Evolutionary conservation across 92 coral and sea anemone genomes (phyloP).

Genomic region (Actinernus sp.): DNA sequence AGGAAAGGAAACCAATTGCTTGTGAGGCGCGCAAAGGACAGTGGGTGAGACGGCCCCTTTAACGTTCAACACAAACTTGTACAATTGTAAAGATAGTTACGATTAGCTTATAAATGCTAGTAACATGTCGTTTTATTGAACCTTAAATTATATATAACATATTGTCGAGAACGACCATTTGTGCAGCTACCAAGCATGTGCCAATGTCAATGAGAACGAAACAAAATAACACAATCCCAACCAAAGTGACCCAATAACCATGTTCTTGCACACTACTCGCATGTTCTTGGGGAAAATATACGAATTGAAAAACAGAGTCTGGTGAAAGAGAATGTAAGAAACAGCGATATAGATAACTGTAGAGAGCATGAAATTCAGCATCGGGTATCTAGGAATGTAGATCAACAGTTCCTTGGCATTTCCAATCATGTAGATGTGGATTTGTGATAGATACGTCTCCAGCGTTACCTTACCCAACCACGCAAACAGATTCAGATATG

Average conservation of each 20-base stretch:
- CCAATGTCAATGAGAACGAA: constrained; percentile 75
- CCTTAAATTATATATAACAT: too few relatives aligned
- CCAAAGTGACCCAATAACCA: constrained; percentile 64
- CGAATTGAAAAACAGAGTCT: constrained; percentile 92
- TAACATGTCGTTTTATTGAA: too few relatives aligned
- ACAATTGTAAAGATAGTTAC: too few relatives aligned
- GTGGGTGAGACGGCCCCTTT: too few relatives aligned
- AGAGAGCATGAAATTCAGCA: constrained; percentile 92
- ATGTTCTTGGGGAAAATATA: constrained; percentile 92
- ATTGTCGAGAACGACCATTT: too few relatives aligned
- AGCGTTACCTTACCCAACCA: constrained; percentile 97
- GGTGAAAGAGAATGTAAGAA: constrained; percentile 91
- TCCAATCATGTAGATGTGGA: constrained; percentile 97
- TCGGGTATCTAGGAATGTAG: constrained; percentile 89
- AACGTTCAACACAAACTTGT: too few relatives aligned
- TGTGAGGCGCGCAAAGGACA: too few relatives aligned
- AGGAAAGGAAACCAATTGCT: too few relatives aligned
- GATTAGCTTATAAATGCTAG: too few relatives aligned
- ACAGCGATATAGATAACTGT: constrained; percentile 79
- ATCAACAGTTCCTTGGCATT: constrained; percentile 78
- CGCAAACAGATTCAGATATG: constrained; percentile 85
- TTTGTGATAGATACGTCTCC: constrained; percentile 95
- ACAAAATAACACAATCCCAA: constrained; percentile 77
- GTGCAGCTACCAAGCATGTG: constrained; percentile 65
- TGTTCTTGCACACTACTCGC: constrained; percentile 85